Conservation (phyloP, 2,888 invertebrate genomes). For the Himalopsyche kuldschensis region DNA sequence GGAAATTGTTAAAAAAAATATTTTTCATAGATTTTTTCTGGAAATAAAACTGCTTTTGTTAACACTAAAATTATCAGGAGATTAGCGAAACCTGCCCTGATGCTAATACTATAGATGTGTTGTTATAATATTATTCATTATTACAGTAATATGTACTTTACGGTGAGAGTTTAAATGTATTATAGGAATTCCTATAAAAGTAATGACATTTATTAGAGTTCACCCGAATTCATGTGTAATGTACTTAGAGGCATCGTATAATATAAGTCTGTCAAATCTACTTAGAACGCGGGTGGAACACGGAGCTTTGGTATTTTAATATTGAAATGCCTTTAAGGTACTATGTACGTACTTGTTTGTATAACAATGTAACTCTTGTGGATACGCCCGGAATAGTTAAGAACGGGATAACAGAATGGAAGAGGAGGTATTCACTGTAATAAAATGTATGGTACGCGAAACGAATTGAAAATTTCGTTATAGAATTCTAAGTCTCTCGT, state of each 20-base stretch:
- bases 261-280: conserved; percentile 31
- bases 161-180: not conserved
- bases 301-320: conserved; percentile 39
- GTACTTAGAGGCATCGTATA: conserved; percentile 25
- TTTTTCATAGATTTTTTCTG: too few species aligned
- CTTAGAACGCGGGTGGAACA: conserved; percentile 13
- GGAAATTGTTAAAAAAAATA: too few species aligned
- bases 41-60: too few species aligned
- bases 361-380: conserved; percentile 36
- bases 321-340: conserved; percentile 37
- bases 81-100: too few species aligned
- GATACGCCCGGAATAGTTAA: conserved; percentile 8
- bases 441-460: conserved; percentile 39
- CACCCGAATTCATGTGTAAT: conserved; percentile 27
- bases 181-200: conserved; percentile 14
- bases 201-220: conserved; percentile 31
- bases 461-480: conserved; percentile 40
- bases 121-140: too few species aligned
- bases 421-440: conserved; percentile 35
- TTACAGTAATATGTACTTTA: not conserved
- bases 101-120: too few species aligned
- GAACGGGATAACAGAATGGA: conserved; percentile 28
- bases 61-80: too few species aligned
- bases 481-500: conserved; percentile 18
- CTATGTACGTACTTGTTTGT: conserved; percentile 16